Conservation (phyloP, 2,888 invertebrate genomes). For the Caenorhabditis doughertyi region DNA sequence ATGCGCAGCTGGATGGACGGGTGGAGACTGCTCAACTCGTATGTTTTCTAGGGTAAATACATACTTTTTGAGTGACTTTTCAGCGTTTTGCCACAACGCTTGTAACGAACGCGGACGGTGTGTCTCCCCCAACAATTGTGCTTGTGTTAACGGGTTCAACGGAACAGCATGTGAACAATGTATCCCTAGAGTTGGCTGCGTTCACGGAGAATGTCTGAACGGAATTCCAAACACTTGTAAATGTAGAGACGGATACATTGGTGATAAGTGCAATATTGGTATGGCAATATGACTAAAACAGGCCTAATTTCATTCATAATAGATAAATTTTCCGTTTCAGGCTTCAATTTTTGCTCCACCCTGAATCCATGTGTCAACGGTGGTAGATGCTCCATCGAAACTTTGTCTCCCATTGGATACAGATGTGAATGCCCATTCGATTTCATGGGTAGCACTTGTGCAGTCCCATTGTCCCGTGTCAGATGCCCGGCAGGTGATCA, state of each 20-base stretch:
- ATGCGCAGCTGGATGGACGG: conserved; percentile 85
- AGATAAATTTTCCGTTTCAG: conserved; percentile 16
- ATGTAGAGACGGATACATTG: conserved; percentile 85
- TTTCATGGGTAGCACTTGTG: conserved; percentile 93
- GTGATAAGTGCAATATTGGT: conserved; percentile 83
- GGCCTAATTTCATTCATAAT: background rate
- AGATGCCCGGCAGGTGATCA: conserved; percentile 11
- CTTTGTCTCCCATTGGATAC: conserved; percentile 90
- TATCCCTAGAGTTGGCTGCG: conserved; percentile 84
- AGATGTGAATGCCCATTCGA: conserved; percentile 93
- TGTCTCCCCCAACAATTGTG: conserved; percentile 38
- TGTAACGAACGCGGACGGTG: conserved; percentile 55
- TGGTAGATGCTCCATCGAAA: conserved; percentile 91
- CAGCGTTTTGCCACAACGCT: conserved; percentile 48
- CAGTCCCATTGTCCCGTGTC: conserved; percentile 36
- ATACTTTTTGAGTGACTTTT: background rate
- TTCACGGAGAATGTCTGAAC: conserved; percentile 84
- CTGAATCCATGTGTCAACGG: conserved; percentile 59
- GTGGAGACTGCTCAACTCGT: conserved; percentile 84
- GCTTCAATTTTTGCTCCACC: conserved; percentile 42
- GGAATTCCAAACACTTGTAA: conserved; percentile 84
- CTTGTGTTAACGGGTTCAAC: conserved; percentile 41
- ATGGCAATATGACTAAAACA: too few relatives aligned
- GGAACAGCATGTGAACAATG: conserved; percentile 79
- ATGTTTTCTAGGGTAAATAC: conserved; percentile 21